Percentiles rank a stretch among this genome's conserved stretches.
Evolutionary conservation across 2,113 vertebrate genomes (phyloP).

Genomic region (Vimba vimba): DNA sequence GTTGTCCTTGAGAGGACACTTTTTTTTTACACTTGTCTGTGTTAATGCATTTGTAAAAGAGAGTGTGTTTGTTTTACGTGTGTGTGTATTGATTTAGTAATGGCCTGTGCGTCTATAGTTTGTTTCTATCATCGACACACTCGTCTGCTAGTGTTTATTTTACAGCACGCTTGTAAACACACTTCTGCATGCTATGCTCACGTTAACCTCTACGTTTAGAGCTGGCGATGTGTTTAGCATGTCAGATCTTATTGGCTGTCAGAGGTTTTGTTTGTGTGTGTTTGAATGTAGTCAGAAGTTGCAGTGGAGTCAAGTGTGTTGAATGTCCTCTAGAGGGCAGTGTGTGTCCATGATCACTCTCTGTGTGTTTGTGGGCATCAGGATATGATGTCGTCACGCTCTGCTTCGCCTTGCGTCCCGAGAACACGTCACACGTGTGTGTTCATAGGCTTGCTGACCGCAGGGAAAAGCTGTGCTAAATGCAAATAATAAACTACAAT

Average conservation of each 20-base stretch:
- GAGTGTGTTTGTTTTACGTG: neutral
- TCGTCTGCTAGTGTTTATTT: neutral
- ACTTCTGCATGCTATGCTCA: neutral
- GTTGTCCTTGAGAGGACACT: neutral
- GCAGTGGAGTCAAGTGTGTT: neutral
- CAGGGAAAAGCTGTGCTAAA: neutral
- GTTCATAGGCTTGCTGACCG: neutral
- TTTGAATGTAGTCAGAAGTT: neutral
- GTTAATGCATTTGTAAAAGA: constrained; percentile 22
- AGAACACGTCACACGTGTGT: neutral
- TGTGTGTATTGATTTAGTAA: constrained; percentile 39
- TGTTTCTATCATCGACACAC: constrained; percentile 19
- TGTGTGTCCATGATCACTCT: constrained; percentile 42
- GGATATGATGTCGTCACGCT: too few relatives aligned
- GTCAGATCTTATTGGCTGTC: neutral
- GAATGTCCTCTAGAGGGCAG: constrained; percentile 58
- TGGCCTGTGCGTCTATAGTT: neutral
- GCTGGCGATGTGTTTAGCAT: neutral
- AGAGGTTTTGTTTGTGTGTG: neutral
- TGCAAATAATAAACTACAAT: neutral
- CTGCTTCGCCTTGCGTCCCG: neutral
- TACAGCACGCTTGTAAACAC: neutral
- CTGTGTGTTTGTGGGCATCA: too few relatives aligned
- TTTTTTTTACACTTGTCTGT: neutral
- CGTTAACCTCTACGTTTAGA: neutral